Evolutionary conservation across 2,797 vertebrate species (phyloP).

Genomic region (Pipistrellus pipistrellus): DNA sequence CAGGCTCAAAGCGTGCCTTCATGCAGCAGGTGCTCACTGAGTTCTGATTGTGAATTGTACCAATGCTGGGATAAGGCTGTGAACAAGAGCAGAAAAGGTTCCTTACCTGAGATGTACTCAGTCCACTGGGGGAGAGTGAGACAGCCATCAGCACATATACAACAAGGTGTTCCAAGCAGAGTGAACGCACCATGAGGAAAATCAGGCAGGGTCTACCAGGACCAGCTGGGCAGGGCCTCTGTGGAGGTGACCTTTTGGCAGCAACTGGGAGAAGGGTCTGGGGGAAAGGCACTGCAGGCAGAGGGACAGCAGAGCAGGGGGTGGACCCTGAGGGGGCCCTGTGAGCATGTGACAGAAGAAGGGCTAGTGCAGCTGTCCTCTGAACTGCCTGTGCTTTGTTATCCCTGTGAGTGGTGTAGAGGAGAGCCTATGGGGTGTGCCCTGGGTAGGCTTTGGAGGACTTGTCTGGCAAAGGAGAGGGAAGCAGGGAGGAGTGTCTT

Average conservation of each 20-base stretch:
- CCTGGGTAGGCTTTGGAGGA: not conserved
- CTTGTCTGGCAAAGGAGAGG: not conserved
- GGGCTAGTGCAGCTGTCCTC: not conserved
- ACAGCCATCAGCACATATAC: not conserved
- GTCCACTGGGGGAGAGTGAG: not conserved
- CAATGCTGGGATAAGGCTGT: not conserved
- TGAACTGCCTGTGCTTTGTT: not conserved
- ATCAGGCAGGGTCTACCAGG: not conserved
- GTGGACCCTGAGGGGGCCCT: too few relatives aligned
- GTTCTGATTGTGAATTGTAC: not conserved
- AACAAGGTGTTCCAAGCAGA: not conserved
- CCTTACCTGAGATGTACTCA: not conserved
- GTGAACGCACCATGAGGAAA: not conserved
- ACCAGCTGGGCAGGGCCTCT: not conserved
- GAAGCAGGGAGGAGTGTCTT: not conserved
- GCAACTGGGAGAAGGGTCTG: not conserved
- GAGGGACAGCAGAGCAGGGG: not conserved
- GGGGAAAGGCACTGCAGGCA: not conserved
- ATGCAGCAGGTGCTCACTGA: not conserved
- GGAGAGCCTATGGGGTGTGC: not conserved
- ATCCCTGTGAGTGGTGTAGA: not conserved
- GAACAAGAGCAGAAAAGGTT: not conserved
- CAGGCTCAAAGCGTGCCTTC: not conserved
- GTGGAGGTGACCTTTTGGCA: not conserved
- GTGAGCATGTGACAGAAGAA: not conserved